Evolutionary conservation across 2,797 vertebrate genomes (phyloP).

Genomic region (Tarsius wallacei): DNA sequence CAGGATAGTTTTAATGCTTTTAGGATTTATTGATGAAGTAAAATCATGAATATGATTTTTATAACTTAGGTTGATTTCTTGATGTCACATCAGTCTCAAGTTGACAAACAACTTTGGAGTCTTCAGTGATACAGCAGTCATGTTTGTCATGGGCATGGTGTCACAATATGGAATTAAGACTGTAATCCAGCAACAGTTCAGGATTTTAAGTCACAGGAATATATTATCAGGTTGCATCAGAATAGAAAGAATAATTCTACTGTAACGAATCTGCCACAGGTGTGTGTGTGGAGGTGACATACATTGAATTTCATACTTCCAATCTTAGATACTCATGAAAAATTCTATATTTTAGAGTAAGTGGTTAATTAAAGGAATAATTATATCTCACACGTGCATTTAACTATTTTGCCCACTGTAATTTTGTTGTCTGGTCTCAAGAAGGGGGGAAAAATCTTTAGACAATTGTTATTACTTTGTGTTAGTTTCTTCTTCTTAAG

Average conservation of each 20-base stretch:
- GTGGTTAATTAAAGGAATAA: slow-evolving; percentile 20
- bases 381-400: slow-evolving; percentile 4
- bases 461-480: neutral
- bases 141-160: neutral
- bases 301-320: neutral
- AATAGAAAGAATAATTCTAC: neutral
- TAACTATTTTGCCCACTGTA: neutral
- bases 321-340: neutral
- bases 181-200: neutral
- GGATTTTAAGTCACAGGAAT: neutral
- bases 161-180: neutral
- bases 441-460: neutral
- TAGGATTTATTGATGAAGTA: slow-evolving; percentile 19
- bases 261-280: neutral
- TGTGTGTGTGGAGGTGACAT: neutral
- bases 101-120: neutral
- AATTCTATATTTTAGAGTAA: slow-evolving; percentile 51
- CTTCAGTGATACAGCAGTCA: neutral
- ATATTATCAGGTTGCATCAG: neutral
- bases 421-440: slow-evolving; percentile 57
- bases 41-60: slow-evolving; percentile 48
- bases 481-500: slow-evolving; percentile 42
- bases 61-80: neutral
- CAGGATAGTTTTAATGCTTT: slow-evolving; percentile 33
- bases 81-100: neutral